A percentile compares a stretch with the other conserved stretches of the same genome.
phyloP scores from a whole-genome alignment of 2,113 vertebrate genomes.

The Sturnira hondurensis region DNA sequence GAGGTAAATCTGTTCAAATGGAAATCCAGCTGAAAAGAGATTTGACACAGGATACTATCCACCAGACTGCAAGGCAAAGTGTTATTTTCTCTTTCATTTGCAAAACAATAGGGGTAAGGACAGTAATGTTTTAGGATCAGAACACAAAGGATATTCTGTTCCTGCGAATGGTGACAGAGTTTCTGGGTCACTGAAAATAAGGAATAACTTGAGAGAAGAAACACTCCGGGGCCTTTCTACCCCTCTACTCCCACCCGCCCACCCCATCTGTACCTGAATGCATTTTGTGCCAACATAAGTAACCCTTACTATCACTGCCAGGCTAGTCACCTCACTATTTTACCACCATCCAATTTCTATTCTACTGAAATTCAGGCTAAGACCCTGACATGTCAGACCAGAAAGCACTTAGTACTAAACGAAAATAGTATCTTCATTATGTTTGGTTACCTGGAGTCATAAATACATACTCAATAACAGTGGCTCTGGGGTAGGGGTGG shows the following conservation, averaged over 20 bases:
- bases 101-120: slow-evolving; percentile 39
- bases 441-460: neutral
- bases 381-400: neutral
- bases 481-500: neutral
- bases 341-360: neutral
- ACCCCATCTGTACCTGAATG: neutral
- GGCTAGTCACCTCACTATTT: neutral
- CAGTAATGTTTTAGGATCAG: slow-evolving; percentile 29
- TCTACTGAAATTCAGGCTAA: slow-evolving; percentile 14
- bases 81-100: slow-evolving; percentile 50
- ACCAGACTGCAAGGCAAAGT: slow-evolving; percentile 1
- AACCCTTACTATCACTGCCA: neutral
- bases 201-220: slow-evolving; percentile 33
- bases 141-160: slow-evolving; percentile 62
- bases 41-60: slow-evolving; percentile 39
- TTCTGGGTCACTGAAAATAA: slow-evolving; percentile 69
- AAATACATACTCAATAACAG: neutral
- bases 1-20: neutral
- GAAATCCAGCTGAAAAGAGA: slow-evolving; percentile 17
- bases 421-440: neutral
- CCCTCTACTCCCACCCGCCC: neutral
- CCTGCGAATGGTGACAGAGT: slow-evolving; percentile 27
- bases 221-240: neutral
- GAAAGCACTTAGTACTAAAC: slow-evolving; percentile 17
- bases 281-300: neutral